Percentiles rank a stretch among this genome's conserved stretches.
phyloP scores from a whole-genome alignment of 2,797 vertebrate genomes.

The Pipistrellus nathusii region DNA sequence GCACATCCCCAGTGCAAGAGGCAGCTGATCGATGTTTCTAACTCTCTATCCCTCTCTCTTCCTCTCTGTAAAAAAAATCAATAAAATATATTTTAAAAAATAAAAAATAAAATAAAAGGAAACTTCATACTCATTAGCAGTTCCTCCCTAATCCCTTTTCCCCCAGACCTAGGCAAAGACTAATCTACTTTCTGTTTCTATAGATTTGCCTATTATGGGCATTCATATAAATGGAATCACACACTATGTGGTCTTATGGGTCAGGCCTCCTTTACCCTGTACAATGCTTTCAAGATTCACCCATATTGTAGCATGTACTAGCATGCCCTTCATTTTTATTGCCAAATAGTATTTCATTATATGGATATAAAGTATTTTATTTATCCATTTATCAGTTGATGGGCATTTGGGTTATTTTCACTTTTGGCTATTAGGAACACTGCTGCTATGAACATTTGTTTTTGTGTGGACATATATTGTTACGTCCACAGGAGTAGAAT shows the following conservation, averaged over 20 bases:
- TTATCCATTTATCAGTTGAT: background rate
- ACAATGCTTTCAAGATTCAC: conserved; percentile 28
- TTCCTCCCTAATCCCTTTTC: background rate
- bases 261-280: background rate
- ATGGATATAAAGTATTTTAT: conserved; percentile 7
- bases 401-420: conserved; percentile 18
- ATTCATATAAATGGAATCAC: background rate
- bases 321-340: conserved; percentile 16
- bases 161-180: background rate
- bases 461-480: background rate
- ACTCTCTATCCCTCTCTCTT: no score
- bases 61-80: no score
- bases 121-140: background rate
- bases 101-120: background rate
- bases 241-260: background rate
- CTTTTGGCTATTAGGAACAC: background rate
- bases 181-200: conserved; percentile 3
- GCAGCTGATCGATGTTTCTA: no score
- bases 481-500: background rate
- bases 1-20: no score
- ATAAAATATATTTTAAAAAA: no score
- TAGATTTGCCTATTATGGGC: background rate
- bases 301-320: background rate
- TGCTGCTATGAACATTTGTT: background rate
- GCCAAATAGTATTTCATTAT: conserved; percentile 20